Conservation (phyloP, 2,888 invertebrate genomes). For the Clostera curtula region DNA sequence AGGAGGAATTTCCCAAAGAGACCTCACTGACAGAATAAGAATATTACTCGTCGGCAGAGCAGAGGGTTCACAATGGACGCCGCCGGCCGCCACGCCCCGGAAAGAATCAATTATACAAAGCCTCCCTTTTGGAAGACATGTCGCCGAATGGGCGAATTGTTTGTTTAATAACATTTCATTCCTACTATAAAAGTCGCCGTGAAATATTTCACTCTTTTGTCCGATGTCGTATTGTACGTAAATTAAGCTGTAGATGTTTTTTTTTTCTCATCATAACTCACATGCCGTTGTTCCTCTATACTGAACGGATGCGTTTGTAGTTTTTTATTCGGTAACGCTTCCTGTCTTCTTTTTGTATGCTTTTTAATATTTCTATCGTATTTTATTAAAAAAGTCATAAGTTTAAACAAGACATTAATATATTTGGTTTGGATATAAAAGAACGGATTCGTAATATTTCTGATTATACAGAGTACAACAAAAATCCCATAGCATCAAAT, state of each 20-base stretch:
- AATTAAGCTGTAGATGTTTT: constrained; percentile 52
- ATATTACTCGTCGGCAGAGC: constrained; percentile 54
- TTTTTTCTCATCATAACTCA: constrained; percentile 49
- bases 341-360: constrained; percentile 43
- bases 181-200: constrained; percentile 59
- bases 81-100: constrained; percentile 59
- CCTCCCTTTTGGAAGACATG: constrained; percentile 54
- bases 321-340: constrained; percentile 54
- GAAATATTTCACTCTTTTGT: constrained; percentile 62
- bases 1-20: constrained; percentile 59
- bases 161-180: constrained; percentile 72
- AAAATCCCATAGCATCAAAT: neutral
- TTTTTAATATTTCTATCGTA: constrained; percentile 55
- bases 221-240: constrained; percentile 49
- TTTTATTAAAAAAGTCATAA: constrained; percentile 42
- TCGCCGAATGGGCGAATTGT: constrained; percentile 70
- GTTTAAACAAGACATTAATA: constrained; percentile 30
- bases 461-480: neutral
- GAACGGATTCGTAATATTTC: constrained; percentile 4
- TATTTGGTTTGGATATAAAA: constrained; percentile 8
- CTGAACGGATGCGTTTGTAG: constrained; percentile 52
- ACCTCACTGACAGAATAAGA: constrained; percentile 49
- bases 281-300: constrained; percentile 49
- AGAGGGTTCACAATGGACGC: constrained; percentile 45
- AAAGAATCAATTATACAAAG: constrained; percentile 70